These are phyloP conservation scores for Hypocryptadius cinnamomeus DNA, from an alignment of 2,113 vertebrate species.

Conservation along the genomic window DNA sequence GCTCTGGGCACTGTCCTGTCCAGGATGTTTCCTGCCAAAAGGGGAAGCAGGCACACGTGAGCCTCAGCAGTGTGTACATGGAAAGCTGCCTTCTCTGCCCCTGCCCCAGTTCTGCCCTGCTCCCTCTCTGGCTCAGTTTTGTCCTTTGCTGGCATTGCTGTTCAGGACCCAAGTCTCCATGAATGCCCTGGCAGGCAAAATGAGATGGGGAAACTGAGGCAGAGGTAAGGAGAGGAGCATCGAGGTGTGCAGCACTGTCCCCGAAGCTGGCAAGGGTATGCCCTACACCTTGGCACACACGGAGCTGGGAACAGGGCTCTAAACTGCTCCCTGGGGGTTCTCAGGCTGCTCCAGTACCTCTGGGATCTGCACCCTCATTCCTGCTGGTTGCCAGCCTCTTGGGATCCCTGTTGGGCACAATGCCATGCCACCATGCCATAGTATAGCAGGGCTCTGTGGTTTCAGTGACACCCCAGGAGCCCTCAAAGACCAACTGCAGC, in stretches of 20 bases:
- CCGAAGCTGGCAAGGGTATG: neutral
- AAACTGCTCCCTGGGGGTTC: neutral
- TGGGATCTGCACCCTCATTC: neutral
- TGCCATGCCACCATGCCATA: rapidly evolving
- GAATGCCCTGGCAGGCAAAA: neutral
- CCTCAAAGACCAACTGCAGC: neutral
- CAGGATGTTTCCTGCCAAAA: neutral
- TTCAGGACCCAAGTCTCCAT: neutral
- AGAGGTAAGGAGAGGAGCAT: neutral
- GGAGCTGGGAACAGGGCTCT: neutral
- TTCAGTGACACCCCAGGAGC: neutral
- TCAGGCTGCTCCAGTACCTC: neutral
- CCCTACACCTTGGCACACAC: neutral
- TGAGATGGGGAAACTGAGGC: neutral
- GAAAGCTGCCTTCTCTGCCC: neutral
- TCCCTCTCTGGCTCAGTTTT: neutral
- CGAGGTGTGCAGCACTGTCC: rapidly evolving
- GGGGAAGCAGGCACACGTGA: neutral
- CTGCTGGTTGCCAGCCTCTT: neutral
- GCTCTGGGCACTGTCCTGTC: neutral
- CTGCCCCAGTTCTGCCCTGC: neutral
- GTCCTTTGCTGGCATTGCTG: neutral
- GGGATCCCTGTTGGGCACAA: neutral
- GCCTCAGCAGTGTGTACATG: rapidly evolving
- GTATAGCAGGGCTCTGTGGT: neutral